Conservation (phyloP, 2,113 vertebrate genomes). For the Notiomystis cincta region DNA sequence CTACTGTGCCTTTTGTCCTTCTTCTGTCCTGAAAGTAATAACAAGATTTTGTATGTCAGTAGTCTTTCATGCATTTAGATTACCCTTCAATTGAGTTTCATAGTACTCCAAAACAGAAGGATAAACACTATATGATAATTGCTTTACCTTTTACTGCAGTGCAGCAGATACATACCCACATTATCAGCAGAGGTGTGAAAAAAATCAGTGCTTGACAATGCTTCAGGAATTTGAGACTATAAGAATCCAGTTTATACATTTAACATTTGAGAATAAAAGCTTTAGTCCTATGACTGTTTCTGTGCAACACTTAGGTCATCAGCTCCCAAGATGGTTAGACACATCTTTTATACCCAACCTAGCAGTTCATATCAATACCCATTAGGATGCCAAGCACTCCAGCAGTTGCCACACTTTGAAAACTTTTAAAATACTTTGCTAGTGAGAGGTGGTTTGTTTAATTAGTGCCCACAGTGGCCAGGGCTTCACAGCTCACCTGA, state of each 20-base stretch:
- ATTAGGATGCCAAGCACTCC: not conserved
- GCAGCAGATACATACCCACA: not conserved
- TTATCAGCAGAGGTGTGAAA: not conserved
- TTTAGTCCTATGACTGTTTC: not conserved
- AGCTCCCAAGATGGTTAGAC: not conserved
- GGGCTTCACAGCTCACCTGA: not conserved
- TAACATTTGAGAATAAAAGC: not conserved
- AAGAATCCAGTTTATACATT: not conserved
- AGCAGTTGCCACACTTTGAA: not conserved
- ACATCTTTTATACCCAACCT: not conserved
- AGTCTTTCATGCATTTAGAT: constrained; percentile 47
- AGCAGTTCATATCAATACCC: not conserved
- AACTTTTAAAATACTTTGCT: not conserved
- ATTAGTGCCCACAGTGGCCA: not conserved
- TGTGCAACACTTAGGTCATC: not conserved
- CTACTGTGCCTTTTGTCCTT: not conserved
- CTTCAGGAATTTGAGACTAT: not conserved
- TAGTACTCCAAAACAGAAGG: not conserved
- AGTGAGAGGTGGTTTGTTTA: not conserved
- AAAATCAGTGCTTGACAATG: not conserved
- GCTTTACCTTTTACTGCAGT: constrained; percentile 27
- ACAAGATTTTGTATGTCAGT: not conserved
- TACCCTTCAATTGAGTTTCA: constrained; percentile 13
- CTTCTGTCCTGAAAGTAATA: not conserved
- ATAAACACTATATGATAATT: constrained; percentile 45